phyloP scores from a whole-genome alignment of 2,113 vertebrate species.

The Synodontis membranacea region DNA sequence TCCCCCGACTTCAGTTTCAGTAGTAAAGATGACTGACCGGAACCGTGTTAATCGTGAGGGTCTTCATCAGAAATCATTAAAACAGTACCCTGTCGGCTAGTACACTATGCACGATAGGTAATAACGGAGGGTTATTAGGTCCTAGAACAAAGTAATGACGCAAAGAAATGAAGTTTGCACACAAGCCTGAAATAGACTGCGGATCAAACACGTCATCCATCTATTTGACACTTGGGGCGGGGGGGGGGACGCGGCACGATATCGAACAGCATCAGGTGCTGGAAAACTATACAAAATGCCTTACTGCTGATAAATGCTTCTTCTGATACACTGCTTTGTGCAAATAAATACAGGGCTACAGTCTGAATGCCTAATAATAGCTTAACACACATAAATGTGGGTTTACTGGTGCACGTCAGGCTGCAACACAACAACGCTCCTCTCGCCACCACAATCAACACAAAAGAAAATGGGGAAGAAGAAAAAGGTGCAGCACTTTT shows the following conservation, averaged over 20 bases:
- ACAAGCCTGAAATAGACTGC: neutral
- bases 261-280: slow-evolving; percentile 19
- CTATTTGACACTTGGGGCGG: neutral
- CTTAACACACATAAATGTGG: slow-evolving; percentile 46
- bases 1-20: neutral
- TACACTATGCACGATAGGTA: neutral
- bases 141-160: neutral
- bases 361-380: slow-evolving; percentile 48
- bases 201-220: neutral
- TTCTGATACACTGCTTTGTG: slow-evolving; percentile 7
- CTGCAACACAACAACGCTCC: neutral
- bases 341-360: slow-evolving; percentile 38
- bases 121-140: neutral
- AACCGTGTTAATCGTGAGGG: neutral
- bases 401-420: slow-evolving; percentile 43
- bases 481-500: slow-evolving; percentile 20
- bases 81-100: neutral
- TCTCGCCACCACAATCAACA: slow-evolving; percentile 22
- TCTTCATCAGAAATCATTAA: neutral
- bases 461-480: slow-evolving; percentile 2
- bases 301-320: slow-evolving; percentile 7
- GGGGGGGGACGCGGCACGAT: neutral
- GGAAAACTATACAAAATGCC: neutral
- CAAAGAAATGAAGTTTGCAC: neutral
- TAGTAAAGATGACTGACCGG: neutral